phyloP scores from a whole-genome alignment of 1,140 invertebrate species.

The Lineus longissimus region DNA sequence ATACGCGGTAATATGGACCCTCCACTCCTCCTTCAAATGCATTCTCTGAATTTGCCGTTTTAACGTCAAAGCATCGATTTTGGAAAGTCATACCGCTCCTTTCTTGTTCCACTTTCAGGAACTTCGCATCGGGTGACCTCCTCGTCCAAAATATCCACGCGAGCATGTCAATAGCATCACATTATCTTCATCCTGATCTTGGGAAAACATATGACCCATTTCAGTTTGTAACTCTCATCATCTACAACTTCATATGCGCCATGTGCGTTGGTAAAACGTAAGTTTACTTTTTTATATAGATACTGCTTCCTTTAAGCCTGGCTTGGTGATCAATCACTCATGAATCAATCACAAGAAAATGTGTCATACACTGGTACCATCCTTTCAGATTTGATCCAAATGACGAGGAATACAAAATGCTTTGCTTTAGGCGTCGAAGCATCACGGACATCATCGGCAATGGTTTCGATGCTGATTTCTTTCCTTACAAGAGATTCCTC shows the following conservation, averaged over 20 bases:
- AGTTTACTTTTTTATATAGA: not conserved
- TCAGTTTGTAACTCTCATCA: conserved; percentile 1
- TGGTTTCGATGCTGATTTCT: conserved; percentile 1
- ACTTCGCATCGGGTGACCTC: not conserved
- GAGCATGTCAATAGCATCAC: not conserved
- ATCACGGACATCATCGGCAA: conserved; percentile 7
- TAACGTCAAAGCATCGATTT: not conserved
- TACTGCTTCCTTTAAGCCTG: too few species aligned
- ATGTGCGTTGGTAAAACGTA: conserved; percentile 3
- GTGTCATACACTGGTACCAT: too few species aligned
- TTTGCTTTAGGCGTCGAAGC: not conserved
- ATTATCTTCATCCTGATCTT: not conserved
- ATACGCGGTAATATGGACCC: too few species aligned
- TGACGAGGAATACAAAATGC: not conserved
- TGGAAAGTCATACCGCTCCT: not conserved
- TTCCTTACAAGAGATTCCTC: not conserved
- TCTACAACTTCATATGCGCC: not conserved
- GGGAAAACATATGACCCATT: not conserved
- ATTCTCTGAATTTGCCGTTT: not conserved
- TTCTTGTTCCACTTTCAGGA: not conserved
- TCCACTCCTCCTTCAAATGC: too few species aligned
- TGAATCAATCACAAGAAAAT: too few species aligned
- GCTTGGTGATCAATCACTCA: too few species aligned
- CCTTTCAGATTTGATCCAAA: not conserved
- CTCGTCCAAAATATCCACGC: not conserved